Base-by-base conservation (phyloP, 2,797 vertebrate genomes). In the Tarsius wallacei region DNA sequence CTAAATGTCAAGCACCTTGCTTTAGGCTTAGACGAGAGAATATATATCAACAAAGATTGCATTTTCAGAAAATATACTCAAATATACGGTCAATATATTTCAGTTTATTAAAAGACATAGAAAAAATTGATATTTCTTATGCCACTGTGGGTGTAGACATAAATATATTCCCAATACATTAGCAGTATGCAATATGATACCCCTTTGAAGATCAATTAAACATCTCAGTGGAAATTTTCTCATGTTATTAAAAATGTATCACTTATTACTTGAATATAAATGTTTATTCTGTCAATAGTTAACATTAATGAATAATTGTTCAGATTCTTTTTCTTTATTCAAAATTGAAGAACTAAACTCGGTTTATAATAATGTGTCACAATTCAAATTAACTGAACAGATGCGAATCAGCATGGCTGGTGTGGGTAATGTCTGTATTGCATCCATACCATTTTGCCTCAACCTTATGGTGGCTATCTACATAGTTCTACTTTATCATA, bases 221-320 rank as follows among this genome's bases (percentile, higher is more conserved):
- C 31, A 95, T 97, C 93, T 74, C 31, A 87, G 26, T 93, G 31
- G 31, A 7, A 85, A 77, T 11, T 80, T 83, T 28, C 31, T 86
- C 28, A 57, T 77, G 13, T 17, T 86, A 63, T 70, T 95, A 61
- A 97, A 95, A 89, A 77, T 59, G 80, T 76, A 71, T 88, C 78
- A 88, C 14, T 28, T 77, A 86, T 78, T 61, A 78, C 31, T 93
- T 80, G 19, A 86, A 86, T 28, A 71, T 19, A 74, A 55, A 59
- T 49, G 36, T 63, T 86, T 88, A 26, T 73, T 57, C 61, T 87
- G 12, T 28, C n/a, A 66, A n/a, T 66, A n/a, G 49, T 74, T 24
- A 90, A 66, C 63, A 51, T 81, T 86, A 71, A 36, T 78, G 2
- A 85, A 70, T 33, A 93, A 49, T 49, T 73, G 8, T 57, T 36